Evolutionary conservation across 1,140 invertebrate species (phyloP).

Genomic region (Bombus soroeensis): DNA sequence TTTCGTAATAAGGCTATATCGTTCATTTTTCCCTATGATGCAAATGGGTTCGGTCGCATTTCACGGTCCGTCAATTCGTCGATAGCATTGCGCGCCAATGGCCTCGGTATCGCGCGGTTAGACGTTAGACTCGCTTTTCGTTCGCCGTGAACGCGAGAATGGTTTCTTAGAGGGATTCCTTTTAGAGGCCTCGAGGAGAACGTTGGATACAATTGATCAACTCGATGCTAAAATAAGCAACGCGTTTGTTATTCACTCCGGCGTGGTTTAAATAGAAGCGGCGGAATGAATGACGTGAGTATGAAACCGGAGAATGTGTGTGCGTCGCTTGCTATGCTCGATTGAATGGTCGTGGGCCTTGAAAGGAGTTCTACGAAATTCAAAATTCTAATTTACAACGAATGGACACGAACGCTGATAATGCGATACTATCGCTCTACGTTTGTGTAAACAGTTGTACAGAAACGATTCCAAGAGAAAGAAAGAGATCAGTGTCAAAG

Average conservation of each 20-base stretch:
- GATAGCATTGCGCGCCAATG: constrained; percentile 22
- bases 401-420: neutral
- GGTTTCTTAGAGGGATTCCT: constrained; percentile 5
- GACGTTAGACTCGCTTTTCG: neutral
- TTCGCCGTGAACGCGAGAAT: neutral
- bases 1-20: neutral
- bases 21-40: neutral
- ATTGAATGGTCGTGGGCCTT: neutral
- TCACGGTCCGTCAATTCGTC: constrained; percentile 19
- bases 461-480: neutral
- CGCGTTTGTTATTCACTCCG: neutral
- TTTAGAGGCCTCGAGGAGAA: neutral
- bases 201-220: constrained; percentile 5
- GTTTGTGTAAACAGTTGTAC: neutral
- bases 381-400: neutral
- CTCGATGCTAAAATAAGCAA: neutral
- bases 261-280: neutral
- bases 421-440: neutral
- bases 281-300: constrained; percentile 5
- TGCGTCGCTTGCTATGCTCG: neutral
- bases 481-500: neutral
- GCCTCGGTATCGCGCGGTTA: no score
- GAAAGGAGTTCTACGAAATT: neutral
- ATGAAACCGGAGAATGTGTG: neutral
- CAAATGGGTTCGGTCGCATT: constrained; percentile 14